These are phyloP conservation scores for Pempheris klunzingeri DNA, from an alignment of 2,797 vertebrate genomes.

Conservation along the genomic window DNA sequence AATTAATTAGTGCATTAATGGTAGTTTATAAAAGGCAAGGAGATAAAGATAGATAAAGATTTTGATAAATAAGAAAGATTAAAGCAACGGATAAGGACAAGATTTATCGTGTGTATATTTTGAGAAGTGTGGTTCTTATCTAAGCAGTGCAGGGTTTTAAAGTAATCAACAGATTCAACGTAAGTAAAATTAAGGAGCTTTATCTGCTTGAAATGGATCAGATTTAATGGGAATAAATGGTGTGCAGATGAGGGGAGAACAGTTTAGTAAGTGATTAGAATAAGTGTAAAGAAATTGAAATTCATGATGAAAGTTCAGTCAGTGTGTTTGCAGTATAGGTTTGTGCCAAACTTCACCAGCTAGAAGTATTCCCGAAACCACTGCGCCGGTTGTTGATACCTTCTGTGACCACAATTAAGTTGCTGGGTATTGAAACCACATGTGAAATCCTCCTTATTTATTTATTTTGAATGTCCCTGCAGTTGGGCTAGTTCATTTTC, in stretches of 20 bases:
- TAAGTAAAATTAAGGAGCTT: constrained; percentile 55
- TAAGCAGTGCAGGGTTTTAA: constrained; percentile 45
- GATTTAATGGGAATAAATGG: constrained; percentile 60
- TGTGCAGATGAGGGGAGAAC: constrained; percentile 47
- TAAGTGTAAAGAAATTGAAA: too few relatives aligned
- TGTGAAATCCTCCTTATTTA: constrained; percentile 29
- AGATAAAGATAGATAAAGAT: constrained; percentile 41
- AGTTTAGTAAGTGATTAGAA: constrained; percentile 46
- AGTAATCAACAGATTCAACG: constrained; percentile 59
- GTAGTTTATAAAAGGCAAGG: constrained; percentile 51
- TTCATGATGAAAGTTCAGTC: constrained; percentile 27
- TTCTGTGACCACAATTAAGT: neutral
- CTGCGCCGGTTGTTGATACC: neutral
- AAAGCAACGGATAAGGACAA: constrained; percentile 54
- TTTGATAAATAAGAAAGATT: constrained; percentile 64
- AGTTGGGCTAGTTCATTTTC: constrained; percentile 64
- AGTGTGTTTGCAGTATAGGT: neutral
- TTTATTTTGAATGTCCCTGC: constrained; percentile 51
- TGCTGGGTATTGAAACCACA: constrained; percentile 16
- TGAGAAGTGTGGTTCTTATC: constrained; percentile 60
- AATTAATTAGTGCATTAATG: constrained; percentile 69
- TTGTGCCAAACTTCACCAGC: neutral
- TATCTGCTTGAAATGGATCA: constrained; percentile 64
- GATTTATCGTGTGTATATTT: constrained; percentile 65
- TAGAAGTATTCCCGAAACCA: constrained; percentile 1